Base-by-base conservation (phyloP, 1,140 invertebrate species). In the Drosophila watanabei region DNA sequence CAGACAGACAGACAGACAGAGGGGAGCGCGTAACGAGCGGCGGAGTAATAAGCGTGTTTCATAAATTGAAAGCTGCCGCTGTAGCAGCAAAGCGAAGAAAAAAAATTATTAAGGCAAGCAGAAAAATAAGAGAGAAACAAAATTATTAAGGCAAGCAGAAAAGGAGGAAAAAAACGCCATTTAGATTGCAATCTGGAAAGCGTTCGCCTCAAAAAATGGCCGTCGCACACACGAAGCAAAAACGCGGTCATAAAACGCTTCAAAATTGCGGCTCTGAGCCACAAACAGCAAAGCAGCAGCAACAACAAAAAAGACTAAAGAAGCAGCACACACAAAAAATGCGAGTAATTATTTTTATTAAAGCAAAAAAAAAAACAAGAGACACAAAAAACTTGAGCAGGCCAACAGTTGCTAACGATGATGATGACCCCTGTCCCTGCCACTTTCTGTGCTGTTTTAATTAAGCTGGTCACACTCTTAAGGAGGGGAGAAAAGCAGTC, bases 141-240 rank as follows among this genome's bases (percentile, higher is more conserved):
- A 72, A 79, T 89, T 87, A 89, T 89, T 71, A 88, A 88, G 87
- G 70, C 76, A 77, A 51, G 54, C 45, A 60, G 32, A 62, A 65
- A 79, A 51, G 61, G 24, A 58, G 65, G n/a, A 54, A 52, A 37
- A 80, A 82, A 86, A 79, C 49, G 60, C 84, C 80, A 89, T 89
- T 89, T 84, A 88, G 85, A 88, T 88, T 80, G 84, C 80, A 88
- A 88, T 88, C 84, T 84, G 80, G 85, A 89, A 88, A 88, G 85
- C 82, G 82, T 69, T 81, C 59, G 71, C 75, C 58, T 87, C 66
- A 54, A 89, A 87, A 87, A 80, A 87, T 88, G 84, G 80, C 85
- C 68, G 81, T 39, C 79, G 79, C 80, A 83, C 79, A 83, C 71
- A 87, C 80, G 80, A 87, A 87, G 89, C 80, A 82, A 88, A 73